Evolutionary conservation across 2,797 vertebrate species (phyloP).

Genomic region (Argyrosomus regius): DNA sequence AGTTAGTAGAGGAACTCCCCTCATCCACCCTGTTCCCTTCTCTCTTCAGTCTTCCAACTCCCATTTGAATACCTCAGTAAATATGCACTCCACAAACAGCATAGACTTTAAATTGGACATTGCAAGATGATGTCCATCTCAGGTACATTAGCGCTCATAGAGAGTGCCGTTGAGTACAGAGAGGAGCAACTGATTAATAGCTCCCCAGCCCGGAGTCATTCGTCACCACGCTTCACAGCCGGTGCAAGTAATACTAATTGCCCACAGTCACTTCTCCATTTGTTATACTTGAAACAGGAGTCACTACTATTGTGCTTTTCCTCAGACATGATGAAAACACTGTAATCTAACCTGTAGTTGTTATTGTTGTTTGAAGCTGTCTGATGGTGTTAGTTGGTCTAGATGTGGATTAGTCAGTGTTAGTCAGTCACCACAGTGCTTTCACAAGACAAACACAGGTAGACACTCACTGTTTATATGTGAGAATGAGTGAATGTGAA

Average conservation of each 20-base stretch:
- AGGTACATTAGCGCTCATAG: conserved; percentile 69
- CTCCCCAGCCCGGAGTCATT: conserved; percentile 74
- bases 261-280: conserved; percentile 68
- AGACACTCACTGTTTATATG: background rate
- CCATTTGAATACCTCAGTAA: conserved; percentile 50
- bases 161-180: conserved; percentile 39
- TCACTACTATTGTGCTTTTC: conserved; percentile 50
- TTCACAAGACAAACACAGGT: too few species aligned
- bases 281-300: conserved; percentile 66
- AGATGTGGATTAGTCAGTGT: background rate
- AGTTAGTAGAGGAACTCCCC: conserved; percentile 14
- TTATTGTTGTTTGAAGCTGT: conserved; percentile 15
- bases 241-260: conserved; percentile 76
- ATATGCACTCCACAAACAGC: conserved; percentile 45
- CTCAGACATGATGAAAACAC: conserved; percentile 47
- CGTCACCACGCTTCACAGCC: conserved; percentile 72
- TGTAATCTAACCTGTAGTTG: conserved; percentile 28
- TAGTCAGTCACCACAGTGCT: background rate
- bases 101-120: conserved; percentile 69
- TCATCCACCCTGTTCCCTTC: background rate
- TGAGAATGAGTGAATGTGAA: background rate
- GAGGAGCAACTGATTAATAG: conserved; percentile 77
- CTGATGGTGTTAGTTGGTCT: conserved; percentile 22
- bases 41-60: background rate
- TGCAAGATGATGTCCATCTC: conserved; percentile 75